Conservation (phyloP, 2,113 vertebrate species). For the Egretta garzetta region DNA sequence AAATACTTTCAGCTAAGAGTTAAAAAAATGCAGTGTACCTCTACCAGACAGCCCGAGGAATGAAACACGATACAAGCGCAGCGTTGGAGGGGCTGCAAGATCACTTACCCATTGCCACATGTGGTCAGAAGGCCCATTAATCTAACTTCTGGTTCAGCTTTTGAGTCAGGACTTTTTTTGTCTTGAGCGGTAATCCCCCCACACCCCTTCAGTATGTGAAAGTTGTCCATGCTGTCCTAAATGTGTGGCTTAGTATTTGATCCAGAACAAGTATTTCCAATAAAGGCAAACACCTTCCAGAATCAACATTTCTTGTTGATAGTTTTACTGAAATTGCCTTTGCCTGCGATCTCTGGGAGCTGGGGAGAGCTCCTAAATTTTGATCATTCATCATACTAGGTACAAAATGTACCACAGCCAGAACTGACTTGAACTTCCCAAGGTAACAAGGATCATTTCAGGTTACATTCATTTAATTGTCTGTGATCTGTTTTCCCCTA, state of each 20-base stretch:
- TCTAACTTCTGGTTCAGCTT: conserved; percentile 50
- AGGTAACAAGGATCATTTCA: not conserved
- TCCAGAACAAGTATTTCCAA: not conserved
- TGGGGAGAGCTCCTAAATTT: conserved; percentile 21
- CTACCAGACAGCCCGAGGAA: conserved; percentile 31
- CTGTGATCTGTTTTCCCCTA: not conserved
- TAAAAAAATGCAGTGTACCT: conserved; percentile 34
- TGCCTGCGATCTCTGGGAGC: not conserved
- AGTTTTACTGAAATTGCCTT: not conserved
- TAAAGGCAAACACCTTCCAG: not conserved
- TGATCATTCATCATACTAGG: not conserved
- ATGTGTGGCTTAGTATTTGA: conserved; percentile 28
- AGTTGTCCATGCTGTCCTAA: not conserved
- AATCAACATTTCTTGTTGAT: not conserved
- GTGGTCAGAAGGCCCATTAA: conserved; percentile 53
- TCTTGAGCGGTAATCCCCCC: not conserved
- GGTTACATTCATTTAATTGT: not conserved
- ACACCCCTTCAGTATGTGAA: not conserved
- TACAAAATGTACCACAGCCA: conserved; percentile 29
- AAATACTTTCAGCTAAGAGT: conserved; percentile 30
- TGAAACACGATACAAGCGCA: conserved; percentile 49
- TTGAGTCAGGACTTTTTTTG: conserved; percentile 33
- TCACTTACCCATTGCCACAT: conserved; percentile 23
- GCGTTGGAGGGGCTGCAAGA: not conserved
- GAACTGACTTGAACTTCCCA: conserved; percentile 47